phyloP scores from a whole-genome alignment of 2,797 vertebrate species.

The Karalla daura region DNA sequence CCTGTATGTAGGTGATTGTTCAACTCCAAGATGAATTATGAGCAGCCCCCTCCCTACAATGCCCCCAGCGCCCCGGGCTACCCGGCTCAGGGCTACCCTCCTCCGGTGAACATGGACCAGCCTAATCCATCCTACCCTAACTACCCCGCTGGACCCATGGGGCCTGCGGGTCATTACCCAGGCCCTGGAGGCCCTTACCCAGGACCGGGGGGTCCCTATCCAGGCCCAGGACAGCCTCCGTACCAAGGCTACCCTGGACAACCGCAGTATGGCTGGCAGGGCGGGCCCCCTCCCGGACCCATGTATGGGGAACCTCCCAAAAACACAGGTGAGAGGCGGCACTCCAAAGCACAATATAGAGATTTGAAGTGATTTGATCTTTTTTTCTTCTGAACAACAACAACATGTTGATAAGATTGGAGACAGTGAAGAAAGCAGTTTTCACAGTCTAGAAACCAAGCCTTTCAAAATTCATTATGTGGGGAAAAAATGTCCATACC shows the following conservation, averaged over 20 bases:
- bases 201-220: slow-evolving; percentile 77
- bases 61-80: slow-evolving; percentile 66
- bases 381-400: too few species aligned
- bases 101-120: slow-evolving; percentile 88
- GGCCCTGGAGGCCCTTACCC: slow-evolving; percentile 82
- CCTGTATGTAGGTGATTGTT: slow-evolving; percentile 74
- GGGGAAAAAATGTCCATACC: neutral
- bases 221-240: slow-evolving; percentile 80
- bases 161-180: slow-evolving; percentile 76
- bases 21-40: slow-evolving; percentile 87
- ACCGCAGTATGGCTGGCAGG: slow-evolving; percentile 90
- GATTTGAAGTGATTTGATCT: too few species aligned
- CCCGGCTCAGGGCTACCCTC: slow-evolving; percentile 87
- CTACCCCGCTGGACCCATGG: slow-evolving; percentile 74
- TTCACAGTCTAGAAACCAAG: neutral
- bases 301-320: slow-evolving; percentile 91
- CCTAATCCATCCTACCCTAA: slow-evolving; percentile 78
- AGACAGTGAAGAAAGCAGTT: neutral
- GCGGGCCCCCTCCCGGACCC: slow-evolving; percentile 86
- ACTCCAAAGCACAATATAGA: too few species aligned
- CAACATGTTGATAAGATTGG: neutral
- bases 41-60: slow-evolving; percentile 92
- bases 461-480: neutral
- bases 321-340: slow-evolving; percentile 89
- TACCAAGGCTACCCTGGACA: slow-evolving; percentile 83